These are phyloP conservation scores for Mamestra brassicae DNA, from an alignment of 2,888 invertebrate species.

Conservation along the genomic window DNA sequence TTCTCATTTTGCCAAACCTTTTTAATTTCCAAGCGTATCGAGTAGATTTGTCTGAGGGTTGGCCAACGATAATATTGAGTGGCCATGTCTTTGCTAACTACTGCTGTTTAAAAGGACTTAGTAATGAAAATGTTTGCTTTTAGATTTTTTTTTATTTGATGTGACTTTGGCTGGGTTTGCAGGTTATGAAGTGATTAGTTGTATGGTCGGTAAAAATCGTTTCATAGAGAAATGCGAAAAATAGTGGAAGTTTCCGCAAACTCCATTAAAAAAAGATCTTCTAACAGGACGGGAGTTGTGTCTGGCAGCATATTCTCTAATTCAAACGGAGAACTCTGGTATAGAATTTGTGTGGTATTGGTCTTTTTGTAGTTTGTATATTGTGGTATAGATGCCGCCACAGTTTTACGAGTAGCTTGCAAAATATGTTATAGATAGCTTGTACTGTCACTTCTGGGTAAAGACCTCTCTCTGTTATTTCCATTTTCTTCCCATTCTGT, in stretches of 20 bases:
- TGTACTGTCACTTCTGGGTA: not conserved
- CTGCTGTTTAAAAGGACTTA: conserved; percentile 22
- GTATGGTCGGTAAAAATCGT: too few relatives aligned
- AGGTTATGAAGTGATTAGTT: not conserved
- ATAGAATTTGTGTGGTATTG: too few relatives aligned
- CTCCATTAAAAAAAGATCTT: too few relatives aligned
- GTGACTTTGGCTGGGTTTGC: not conserved
- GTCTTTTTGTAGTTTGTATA: too few relatives aligned
- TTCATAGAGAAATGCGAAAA: too few relatives aligned
- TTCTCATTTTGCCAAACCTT: conserved; percentile 52
- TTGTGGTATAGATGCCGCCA: too few relatives aligned
- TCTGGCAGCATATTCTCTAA: too few relatives aligned
- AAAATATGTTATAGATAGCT: not conserved
- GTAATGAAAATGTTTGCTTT: conserved; percentile 17
- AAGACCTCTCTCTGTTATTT: not conserved
- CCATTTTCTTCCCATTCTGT: not conserved
- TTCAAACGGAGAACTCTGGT: too few relatives aligned
- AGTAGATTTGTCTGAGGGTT: conserved; percentile 35
- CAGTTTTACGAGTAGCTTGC: too few relatives aligned
- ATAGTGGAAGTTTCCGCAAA: too few relatives aligned
- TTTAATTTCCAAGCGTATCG: conserved; percentile 65
- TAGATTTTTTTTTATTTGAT: not conserved
- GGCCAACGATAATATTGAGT: conserved; percentile 50
- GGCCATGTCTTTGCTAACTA: conserved; percentile 12
- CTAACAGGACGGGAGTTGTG: too few relatives aligned